phyloP scores from a whole-genome alignment of 1,140 invertebrate species.

The Nebria ingens region DNA sequence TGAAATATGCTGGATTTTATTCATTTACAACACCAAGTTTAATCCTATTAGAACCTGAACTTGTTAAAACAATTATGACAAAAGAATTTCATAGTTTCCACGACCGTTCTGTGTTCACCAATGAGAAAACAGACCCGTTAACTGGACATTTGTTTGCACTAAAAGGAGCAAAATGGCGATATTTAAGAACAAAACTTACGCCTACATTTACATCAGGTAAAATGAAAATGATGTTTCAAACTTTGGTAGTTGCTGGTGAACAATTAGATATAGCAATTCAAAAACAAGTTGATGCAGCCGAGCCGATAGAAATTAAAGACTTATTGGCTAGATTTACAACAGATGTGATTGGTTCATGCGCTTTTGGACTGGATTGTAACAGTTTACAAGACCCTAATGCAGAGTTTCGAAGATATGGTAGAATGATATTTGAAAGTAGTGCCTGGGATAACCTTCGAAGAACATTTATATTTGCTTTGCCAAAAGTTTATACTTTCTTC shows the following conservation, averaged over 20 bases:
- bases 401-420: background rate
- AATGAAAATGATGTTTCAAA: slow-evolving; percentile 45
- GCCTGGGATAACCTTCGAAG: no score
- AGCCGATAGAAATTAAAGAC: slow-evolving; percentile 25
- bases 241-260: slow-evolving; percentile 33
- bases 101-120: slow-evolving; percentile 36
- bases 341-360: no score
- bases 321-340: slow-evolving; percentile 24
- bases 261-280: slow-evolving; percentile 30
- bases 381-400: slow-evolving; percentile 25
- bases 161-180: slow-evolving; percentile 42
- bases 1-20: slow-evolving; percentile 27
- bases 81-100: slow-evolving; percentile 45
- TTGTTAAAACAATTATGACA: slow-evolving; percentile 43
- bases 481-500: no score
- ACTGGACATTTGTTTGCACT: slow-evolving; percentile 35
- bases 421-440: background rate
- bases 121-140: slow-evolving; percentile 38
- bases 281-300: slow-evolving; percentile 12
- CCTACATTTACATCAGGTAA: no score
- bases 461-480: no score
- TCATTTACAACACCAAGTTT: slow-evolving; percentile 36
- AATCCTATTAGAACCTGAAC: slow-evolving; percentile 40
- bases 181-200: slow-evolving; percentile 42
- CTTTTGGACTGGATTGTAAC: no score